Percentiles rank a stretch among this genome's conserved stretches.
These are phyloP conservation scores for Falcunculus frontatus DNA, from an alignment of 2,113 vertebrate genomes.

Conservation along the genomic window DNA sequence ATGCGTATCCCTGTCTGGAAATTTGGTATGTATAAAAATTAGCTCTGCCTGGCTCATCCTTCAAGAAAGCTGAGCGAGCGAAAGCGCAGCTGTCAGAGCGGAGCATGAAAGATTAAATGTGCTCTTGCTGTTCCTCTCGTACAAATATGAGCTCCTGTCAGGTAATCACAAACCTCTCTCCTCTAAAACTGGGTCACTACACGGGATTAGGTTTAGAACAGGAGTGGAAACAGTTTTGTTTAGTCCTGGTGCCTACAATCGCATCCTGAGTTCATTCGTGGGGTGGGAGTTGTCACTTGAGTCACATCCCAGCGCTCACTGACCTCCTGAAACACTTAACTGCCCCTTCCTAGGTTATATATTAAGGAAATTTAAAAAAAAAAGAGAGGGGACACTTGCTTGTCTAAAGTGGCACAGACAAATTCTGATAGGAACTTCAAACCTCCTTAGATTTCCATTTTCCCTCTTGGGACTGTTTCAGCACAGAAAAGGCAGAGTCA, in stretches of 20 bases:
- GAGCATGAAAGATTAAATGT: slow-evolving; percentile 58
- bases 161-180: slow-evolving; percentile 59
- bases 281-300: not conserved
- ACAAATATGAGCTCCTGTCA: slow-evolving; percentile 44
- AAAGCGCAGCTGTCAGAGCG: slow-evolving; percentile 51
- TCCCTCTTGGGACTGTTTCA: not conserved
- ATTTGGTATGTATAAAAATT: not conserved
- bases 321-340: not conserved
- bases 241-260: not conserved
- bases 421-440: not conserved
- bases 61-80: not conserved
- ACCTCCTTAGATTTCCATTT: not conserved
- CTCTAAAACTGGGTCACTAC: slow-evolving; percentile 66
- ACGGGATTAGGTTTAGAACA: not conserved
- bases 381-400: not conserved
- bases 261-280: not conserved
- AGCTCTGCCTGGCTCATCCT: slow-evolving; percentile 34
- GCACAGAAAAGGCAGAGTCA: not conserved
- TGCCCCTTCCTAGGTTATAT: not conserved
- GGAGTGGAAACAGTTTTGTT: not conserved
- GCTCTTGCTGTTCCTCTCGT: slow-evolving; percentile 23
- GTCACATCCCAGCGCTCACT: not conserved
- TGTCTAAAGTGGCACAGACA: not conserved
- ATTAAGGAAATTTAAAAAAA: not conserved
- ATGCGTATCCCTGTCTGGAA: slow-evolving; percentile 23